Evolutionary conservation across 2,888 invertebrate genomes (phyloP), one percentile per base, ranked within the genome.

Genomic region (Hirtodrosophila alboralis): DNA sequence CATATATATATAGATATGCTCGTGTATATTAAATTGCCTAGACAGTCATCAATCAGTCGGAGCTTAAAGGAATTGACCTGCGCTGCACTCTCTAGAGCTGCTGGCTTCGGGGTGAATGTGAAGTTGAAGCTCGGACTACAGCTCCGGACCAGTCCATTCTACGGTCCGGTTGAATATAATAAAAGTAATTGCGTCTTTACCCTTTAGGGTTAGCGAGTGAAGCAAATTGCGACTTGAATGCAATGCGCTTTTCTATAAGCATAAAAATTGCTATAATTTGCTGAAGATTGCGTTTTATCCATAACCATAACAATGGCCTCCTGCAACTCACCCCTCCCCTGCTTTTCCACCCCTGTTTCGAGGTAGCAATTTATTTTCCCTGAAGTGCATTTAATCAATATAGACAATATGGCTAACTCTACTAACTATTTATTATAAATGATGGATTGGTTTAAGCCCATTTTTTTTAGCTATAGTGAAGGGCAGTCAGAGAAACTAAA

Each of bases 201-300:
- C 89, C 88, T 87, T 87, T 85, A 86, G 88, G 89, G 86, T 87
- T 87, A 87, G 66, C 77, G 68, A 85, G 69, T 81, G 74, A 26
- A 85, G 79, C 78, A 83, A 83, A 85, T 84, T 83, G 84, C 76
- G 36, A 71, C 45, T 57, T 71, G 65, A 70, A 66, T 71, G 78
- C 65, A 60, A 58, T 73, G 63, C 65, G 65, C 68, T 84, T 80
- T 75, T 75, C 78, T 75, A 68, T 66, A 80, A 86, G 81, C 83
- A 84, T 79, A 84, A 83, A 88, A 89, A 88, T 88, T 89, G 84
- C 89, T 87, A 87, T 87, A 88, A 88, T 88, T 88, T 88, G 71
- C 76, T 74, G 61, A 65, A 80, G 84, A 86, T 87, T 87, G 74
- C 73, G 65, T 75, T 84, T 81, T 84, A 79, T 85, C 74, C 84